A percentile compares a stretch with the other conserved stretches of the same genome.
These are phyloP conservation scores for Pangasius djambal DNA, from an alignment of 2,797 vertebrate species.

Conservation along the genomic window DNA sequence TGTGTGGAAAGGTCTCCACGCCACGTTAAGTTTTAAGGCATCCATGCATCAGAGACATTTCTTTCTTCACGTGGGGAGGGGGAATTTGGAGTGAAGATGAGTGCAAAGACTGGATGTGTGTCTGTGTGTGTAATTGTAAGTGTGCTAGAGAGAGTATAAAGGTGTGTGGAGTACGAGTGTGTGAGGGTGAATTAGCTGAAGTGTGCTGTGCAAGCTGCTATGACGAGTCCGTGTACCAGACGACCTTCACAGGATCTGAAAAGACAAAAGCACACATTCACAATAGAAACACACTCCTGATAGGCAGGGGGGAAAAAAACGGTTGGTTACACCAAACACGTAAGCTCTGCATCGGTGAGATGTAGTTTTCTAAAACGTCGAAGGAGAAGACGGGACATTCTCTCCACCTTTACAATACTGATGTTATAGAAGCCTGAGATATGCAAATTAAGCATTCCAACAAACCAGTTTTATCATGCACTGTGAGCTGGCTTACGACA, in stretches of 20 bases:
- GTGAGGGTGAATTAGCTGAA: constrained; percentile 22
- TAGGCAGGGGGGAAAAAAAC: not conserved
- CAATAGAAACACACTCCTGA: not conserved
- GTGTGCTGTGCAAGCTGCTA: constrained; percentile 74
- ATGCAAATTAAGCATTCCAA: too few species aligned
- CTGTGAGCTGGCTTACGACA: not conserved
- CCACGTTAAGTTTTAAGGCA: constrained; percentile 78
- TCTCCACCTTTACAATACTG: not conserved
- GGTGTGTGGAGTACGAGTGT: not conserved
- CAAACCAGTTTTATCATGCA: too few species aligned
- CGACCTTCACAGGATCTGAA: constrained; percentile 73
- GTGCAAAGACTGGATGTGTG: constrained; percentile 75
- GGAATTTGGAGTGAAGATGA: constrained; percentile 32
- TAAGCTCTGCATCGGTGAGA: too few species aligned
- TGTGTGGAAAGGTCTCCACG: constrained; percentile 67
- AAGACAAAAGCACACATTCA: constrained; percentile 24
- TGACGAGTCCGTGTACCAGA: constrained; percentile 75
- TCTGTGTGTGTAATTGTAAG: not conserved
- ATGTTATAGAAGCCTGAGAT: not conserved
- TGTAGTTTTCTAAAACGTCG: not conserved
- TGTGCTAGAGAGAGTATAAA: constrained; percentile 45
- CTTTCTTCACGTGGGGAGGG: constrained; percentile 71
- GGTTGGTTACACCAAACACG: too few species aligned
- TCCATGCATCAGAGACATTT: constrained; percentile 74
- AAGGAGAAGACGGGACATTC: too few species aligned